These are phyloP conservation scores for Callipepla californica DNA, from an alignment of 2,113 vertebrate species.

Conservation along the genomic window DNA sequence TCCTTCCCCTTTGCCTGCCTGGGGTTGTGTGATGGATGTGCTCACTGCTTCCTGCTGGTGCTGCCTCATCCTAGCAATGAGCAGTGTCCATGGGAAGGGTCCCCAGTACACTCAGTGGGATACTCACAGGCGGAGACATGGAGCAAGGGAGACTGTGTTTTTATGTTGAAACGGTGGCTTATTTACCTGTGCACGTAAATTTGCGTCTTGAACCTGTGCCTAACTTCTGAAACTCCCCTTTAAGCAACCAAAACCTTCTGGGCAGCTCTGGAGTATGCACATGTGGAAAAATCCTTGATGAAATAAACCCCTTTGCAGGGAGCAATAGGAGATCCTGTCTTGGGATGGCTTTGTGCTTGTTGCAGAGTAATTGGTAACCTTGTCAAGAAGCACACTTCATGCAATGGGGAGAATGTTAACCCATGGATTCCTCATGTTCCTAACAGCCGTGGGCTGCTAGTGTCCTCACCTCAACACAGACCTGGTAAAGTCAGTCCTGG, in stretches of 20 bases:
- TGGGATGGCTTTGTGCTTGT: not conserved
- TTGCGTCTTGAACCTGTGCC: not conserved
- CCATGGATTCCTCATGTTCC: not conserved
- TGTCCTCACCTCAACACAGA: not conserved
- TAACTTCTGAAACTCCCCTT: not conserved
- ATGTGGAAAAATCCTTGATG: not conserved
- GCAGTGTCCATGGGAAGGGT: not conserved
- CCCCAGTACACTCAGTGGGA: accelerated
- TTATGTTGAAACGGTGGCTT: accelerated
- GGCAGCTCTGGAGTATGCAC: not conserved
- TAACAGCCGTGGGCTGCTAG: accelerated
- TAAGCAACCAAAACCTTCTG: not conserved
- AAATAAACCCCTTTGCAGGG: accelerated
- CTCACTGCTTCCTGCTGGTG: accelerated
- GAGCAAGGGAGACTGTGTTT: not conserved
- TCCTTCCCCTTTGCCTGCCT: not conserved
- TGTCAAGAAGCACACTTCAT: not conserved
- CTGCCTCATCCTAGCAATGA: not conserved
- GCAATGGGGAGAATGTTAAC: not conserved
- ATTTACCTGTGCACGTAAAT: not conserved
- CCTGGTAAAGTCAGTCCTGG: not conserved
- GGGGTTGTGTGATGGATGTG: accelerated
- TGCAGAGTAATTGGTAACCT: not conserved
- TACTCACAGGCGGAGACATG: not conserved
- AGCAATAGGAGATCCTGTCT: not conserved